Percentiles rank a stretch among this genome's conserved stretches.
These are phyloP conservation scores for Medauroidea extradentata DNA, from an alignment of 1,140 invertebrate species.

Conservation along the genomic window DNA sequence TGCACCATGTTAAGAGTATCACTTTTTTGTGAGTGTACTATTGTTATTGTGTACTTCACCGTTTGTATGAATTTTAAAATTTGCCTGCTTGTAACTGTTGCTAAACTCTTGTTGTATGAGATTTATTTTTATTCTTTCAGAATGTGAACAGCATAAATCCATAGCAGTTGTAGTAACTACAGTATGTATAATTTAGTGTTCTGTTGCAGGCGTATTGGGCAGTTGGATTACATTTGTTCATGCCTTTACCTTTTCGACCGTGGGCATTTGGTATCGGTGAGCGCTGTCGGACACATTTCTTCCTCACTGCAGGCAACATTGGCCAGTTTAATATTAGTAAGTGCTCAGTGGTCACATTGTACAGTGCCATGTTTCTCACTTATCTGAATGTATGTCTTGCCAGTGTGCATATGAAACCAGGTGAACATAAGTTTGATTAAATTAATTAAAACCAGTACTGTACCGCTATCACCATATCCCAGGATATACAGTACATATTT, in stretches of 20 bases:
- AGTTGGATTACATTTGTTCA: slow-evolving; percentile 72
- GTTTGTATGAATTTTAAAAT: neutral
- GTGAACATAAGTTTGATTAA: no score
- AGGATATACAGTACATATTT: no score
- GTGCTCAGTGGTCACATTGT: no score
- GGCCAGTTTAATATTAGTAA: slow-evolving; percentile 51
- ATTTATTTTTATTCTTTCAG: neutral
- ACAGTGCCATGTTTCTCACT: neutral
- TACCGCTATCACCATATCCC: no score
- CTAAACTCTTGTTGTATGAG: neutral
- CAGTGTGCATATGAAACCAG: no score
- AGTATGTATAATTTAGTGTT: neutral
- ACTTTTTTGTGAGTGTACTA: no score
- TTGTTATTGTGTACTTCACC: neutral
- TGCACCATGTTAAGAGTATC: no score
- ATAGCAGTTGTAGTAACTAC: no score
- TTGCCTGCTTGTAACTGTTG: neutral
- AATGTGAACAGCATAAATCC: no score
- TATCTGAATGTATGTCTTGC: no score
- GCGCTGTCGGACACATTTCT: slow-evolving; percentile 75
- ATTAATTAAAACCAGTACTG: no score
- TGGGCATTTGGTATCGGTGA: slow-evolving; percentile 70
- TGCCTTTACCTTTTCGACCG: slow-evolving; percentile 78
- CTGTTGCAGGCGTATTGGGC: slow-evolving; percentile 68
- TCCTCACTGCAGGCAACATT: slow-evolving; percentile 79